Evolutionary conservation across 1,140 invertebrate species (phyloP).

Genomic region (Bradynema listronoti): DNA sequence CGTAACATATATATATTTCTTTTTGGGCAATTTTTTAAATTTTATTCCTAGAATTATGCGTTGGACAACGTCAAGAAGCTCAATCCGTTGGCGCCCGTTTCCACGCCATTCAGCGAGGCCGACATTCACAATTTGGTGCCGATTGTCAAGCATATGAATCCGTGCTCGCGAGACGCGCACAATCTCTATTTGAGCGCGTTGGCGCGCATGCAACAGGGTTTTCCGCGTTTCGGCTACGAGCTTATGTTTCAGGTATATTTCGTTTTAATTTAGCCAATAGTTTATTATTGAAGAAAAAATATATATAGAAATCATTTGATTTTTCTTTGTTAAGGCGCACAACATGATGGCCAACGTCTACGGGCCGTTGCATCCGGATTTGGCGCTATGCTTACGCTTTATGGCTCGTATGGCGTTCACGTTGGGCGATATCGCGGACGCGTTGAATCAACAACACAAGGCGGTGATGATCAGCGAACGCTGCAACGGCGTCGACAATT

Average conservation of each 20-base stretch:
- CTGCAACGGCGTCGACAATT: conserved; percentile 28
- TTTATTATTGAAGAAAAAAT: neutral
- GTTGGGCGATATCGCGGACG: conserved; percentile 18
- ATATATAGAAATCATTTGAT: neutral
- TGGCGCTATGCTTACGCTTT: conserved; percentile 32
- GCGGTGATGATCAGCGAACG: conserved; percentile 27
- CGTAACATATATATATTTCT: no score
- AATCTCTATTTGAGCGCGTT: conserved; percentile 29
- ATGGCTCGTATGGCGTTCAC: conserved; percentile 30
- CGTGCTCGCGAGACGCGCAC: conserved; percentile 24
- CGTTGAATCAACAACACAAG: conserved; percentile 26
- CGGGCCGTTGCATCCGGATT: conserved; percentile 27
- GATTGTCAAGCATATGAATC: conserved; percentile 27
- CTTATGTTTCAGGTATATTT: conserved; percentile 22
- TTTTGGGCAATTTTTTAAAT: no score
- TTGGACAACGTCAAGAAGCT: conserved; percentile 16
- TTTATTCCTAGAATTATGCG: conserved; percentile 22
- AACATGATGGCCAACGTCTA: conserved; percentile 32
- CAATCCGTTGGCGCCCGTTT: no score
- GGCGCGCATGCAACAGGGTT: conserved; percentile 27
- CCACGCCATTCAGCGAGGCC: conserved; percentile 20
- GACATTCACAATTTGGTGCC: conserved; percentile 27
- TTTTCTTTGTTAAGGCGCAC: conserved; percentile 8
- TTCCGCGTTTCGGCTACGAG: conserved; percentile 24
- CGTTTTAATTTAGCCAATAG: neutral